Conservation (phyloP, 1,140 invertebrate genomes). For the Cecropterus lyciades region DNA sequence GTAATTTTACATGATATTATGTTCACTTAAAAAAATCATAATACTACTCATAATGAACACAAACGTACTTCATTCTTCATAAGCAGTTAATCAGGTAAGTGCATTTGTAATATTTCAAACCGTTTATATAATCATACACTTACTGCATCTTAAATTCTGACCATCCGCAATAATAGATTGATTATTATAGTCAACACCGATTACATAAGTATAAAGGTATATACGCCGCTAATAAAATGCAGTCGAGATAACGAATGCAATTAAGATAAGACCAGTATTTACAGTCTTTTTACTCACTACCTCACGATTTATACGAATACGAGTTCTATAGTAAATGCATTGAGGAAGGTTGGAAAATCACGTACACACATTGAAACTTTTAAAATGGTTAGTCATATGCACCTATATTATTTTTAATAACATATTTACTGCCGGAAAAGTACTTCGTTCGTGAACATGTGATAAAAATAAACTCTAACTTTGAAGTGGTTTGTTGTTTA, state of each 20-base stretch:
- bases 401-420: constrained; percentile 5
- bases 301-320: constrained; percentile 21
- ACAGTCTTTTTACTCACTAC: constrained; percentile 12
- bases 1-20: neutral
- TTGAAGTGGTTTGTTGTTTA: constrained; percentile 14
- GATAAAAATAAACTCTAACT: constrained; percentile 23
- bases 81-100: neutral
- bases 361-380: constrained; percentile 16
- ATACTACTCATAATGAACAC: too few relatives aligned
- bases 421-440: constrained; percentile 10
- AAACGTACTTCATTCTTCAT: neutral
- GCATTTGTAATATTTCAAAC: constrained; percentile 21
- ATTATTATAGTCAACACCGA: constrained; percentile 35
- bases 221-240: constrained; percentile 34
- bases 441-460: neutral
- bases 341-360: constrained; percentile 16
- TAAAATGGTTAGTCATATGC: neutral
- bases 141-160: constrained; percentile 34
- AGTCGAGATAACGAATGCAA: constrained; percentile 24
- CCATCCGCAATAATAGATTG: constrained; percentile 41
- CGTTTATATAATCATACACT: constrained; percentile 41
- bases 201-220: too few relatives aligned
- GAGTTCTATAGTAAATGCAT: constrained; percentile 10
- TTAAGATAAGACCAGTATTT: constrained; percentile 32
- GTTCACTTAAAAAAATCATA: neutral